These are phyloP conservation scores for Chrysemys picta DNA, from an alignment of 2,113 vertebrate species.

Conservation along the genomic window DNA sequence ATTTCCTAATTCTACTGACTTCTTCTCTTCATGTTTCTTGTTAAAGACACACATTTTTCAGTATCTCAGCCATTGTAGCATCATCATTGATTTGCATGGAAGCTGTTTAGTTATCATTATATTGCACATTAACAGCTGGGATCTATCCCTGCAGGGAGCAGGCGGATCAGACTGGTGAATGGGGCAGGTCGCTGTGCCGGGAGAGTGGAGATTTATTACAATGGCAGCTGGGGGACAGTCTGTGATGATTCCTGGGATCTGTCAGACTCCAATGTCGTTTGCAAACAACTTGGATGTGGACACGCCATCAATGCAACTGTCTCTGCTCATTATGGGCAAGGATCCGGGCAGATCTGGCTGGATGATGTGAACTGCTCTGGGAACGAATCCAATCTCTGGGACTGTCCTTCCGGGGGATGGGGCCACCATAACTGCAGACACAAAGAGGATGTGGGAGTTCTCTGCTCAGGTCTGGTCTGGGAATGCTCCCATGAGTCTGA, in stretches of 20 bases:
- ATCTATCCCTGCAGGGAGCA: conserved; percentile 24
- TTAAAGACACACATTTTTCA: too few species aligned
- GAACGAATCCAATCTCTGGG: conserved; percentile 61
- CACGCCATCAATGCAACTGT: conserved; percentile 32
- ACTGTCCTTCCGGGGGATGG: conserved; percentile 53
- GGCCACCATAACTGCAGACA: conserved; percentile 45
- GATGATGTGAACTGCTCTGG: conserved; percentile 56
- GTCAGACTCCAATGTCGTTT: conserved; percentile 40
- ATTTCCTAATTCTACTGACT: too few species aligned
- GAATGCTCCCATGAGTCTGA: too few species aligned
- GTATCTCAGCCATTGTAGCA: too few species aligned
- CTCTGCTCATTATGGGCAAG: conserved; percentile 56
- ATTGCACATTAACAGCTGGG: too few species aligned
- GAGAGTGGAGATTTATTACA: conserved; percentile 66
- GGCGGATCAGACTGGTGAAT: conserved; percentile 40
- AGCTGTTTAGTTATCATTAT: too few species aligned
- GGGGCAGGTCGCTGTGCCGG: conserved; percentile 55
- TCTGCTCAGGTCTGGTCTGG: too few species aligned
- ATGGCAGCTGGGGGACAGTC: conserved; percentile 68
- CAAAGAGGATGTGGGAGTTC: too few species aligned
- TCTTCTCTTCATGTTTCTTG: too few species aligned
- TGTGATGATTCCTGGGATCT: conserved; percentile 74
- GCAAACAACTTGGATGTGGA: conserved; percentile 74
- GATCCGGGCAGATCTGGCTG: conserved; percentile 65
- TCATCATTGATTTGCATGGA: too few species aligned